Base-by-base conservation (phyloP, 2,888 invertebrate genomes). In the Empis livida region DNA sequence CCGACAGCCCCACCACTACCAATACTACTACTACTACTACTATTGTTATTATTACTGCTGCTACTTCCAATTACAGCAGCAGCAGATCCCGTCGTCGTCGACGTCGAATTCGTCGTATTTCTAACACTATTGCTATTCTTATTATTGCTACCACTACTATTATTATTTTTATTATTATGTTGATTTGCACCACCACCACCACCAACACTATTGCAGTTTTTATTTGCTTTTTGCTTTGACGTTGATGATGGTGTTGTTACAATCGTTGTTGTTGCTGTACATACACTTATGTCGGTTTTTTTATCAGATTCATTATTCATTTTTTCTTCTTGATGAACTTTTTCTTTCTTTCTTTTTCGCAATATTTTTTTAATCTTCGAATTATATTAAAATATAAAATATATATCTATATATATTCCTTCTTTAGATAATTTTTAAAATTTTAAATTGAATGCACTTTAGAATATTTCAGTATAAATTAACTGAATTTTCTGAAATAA, bases 261-360 rank as follows among this genome's bases (percentile, higher is more conserved):
- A 56, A 54, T 56, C 57, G 56, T 57, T 60, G 56, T 54, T 51
- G 52, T 38, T 48, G 49, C 46, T 51, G 51, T 43, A 46, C 61
- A 56, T 61, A 63, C 61, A 60, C 59, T 65, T 56, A 64, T 60
- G 58, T 64, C 62, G 61, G 59, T 61, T 59, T 59, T 63, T 61
- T 67, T 66, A 55, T 57, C 56, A 54, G 54, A 57, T 61, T 62
- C 65, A 66, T 66, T 65, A 66, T 66, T 67, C 56, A 59, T 59
- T 57, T 57, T 56, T 49, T 50, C 55, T 45, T 50, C 46, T 46
- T 49, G 40, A 47, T 48, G 48, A 50, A 48, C 30, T 44, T 51
- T 46, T 54, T 47, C 42, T 48, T 47, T 48, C 45, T 48, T 50
- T 44, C 47, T 51, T 46, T 46, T 46, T 48, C 10, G 23, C 23